phyloP scores from a whole-genome alignment of 2,797 vertebrate genomes.

The Rhinatrema bivittatum region DNA sequence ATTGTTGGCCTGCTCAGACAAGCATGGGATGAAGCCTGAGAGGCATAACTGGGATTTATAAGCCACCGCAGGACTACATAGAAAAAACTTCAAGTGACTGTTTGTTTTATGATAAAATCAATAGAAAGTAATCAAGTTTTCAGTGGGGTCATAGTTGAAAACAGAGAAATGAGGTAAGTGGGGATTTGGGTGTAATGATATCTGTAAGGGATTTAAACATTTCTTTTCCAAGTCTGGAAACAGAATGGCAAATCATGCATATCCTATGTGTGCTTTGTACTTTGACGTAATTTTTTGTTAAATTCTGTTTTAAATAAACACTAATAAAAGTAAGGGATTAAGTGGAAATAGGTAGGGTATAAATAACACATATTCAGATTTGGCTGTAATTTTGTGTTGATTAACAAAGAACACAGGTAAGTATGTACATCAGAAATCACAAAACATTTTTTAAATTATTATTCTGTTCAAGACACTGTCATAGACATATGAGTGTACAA shows the following conservation, averaged over 20 bases:
- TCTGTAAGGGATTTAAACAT: conserved; percentile 9
- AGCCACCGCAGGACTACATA: conserved; percentile 11
- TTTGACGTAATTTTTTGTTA: not conserved
- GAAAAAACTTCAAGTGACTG: conserved; percentile 1
- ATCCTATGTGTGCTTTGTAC: not conserved
- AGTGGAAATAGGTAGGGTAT: too few relatives aligned
- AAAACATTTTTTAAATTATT: too few relatives aligned
- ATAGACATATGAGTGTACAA: too few relatives aligned
- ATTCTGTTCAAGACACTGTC: too few relatives aligned
- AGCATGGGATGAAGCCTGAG: not conserved
- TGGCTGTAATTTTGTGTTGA: too few relatives aligned
- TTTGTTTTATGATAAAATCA: conserved; percentile 26
- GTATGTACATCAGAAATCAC: too few relatives aligned
- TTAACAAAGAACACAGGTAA: too few relatives aligned
- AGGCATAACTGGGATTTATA: conserved; percentile 31
- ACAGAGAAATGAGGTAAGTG: conserved; percentile 19
- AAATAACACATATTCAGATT: too few relatives aligned
- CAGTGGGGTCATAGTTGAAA: conserved; percentile 16
- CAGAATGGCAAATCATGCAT: not conserved
- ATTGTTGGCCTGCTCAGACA: too few relatives aligned
- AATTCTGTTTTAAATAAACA: not conserved
- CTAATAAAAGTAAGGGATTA: too few relatives aligned
- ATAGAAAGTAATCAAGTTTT: conserved; percentile 30
- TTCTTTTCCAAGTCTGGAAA: conserved; percentile 8
- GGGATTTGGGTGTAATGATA: conserved; percentile 11